A percentile compares a stretch with the other conserved stretches of the same genome.
Evolutionary conservation across 2,888 invertebrate genomes (phyloP).

Genomic region (Leucania comma): DNA sequence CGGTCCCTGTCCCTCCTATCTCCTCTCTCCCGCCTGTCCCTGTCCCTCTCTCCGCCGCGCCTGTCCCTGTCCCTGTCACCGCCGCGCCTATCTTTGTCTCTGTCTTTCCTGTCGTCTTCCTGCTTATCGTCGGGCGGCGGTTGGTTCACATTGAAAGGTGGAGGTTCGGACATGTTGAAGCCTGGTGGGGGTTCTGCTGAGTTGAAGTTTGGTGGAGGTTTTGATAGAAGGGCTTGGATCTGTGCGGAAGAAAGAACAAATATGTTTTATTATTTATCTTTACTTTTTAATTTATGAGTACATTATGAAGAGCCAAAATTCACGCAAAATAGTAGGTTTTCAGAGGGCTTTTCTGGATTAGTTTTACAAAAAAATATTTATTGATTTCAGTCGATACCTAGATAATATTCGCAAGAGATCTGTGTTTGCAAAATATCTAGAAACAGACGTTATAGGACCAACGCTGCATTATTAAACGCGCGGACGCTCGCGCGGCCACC

Average conservation of each 20-base stretch:
- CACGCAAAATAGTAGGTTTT: no score
- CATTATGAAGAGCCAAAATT: no score
- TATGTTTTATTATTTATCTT: background rate
- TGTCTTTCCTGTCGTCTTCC: slow-evolving; percentile 75
- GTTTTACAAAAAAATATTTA: no score
- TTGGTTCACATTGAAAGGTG: slow-evolving; percentile 75
- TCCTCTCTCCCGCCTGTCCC: slow-evolving; percentile 52
- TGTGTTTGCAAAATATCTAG: no score
- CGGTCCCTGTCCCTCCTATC: slow-evolving; percentile 43
- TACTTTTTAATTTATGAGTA: no score
- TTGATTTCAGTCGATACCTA: no score
- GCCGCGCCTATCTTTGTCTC: slow-evolving; percentile 73
- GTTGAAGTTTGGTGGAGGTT: slow-evolving; percentile 88
- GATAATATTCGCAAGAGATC: no score
- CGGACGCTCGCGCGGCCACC: no score
- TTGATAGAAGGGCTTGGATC: slow-evolving; percentile 89
- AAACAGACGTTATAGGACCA: no score
- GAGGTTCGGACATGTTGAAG: slow-evolving; percentile 78
- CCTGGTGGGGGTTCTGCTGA: slow-evolving; percentile 84
- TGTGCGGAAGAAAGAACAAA: slow-evolving; percentile 65
- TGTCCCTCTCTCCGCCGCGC: slow-evolving; percentile 38
- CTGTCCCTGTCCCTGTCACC: slow-evolving; percentile 53
- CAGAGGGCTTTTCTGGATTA: no score
- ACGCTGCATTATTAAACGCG: no score
- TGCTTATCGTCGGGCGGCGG: slow-evolving; percentile 76